These are phyloP conservation scores for Meleagris gallopavo DNA, from an alignment of 2,113 vertebrate species.

Conservation along the genomic window DNA sequence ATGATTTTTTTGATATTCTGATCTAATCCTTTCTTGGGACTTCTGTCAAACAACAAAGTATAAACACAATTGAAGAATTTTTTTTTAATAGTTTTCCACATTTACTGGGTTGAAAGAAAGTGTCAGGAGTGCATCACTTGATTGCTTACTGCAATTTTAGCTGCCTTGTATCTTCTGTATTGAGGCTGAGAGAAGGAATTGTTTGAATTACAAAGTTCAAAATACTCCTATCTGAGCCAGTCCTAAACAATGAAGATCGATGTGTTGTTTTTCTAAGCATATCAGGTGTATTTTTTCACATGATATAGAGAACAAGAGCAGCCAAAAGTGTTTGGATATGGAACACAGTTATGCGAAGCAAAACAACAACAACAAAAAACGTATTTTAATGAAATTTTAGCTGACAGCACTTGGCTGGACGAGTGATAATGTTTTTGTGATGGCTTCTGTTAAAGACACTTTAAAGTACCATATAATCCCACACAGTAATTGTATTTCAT, in stretches of 20 bases:
- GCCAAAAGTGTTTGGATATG: background rate
- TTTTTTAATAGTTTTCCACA: background rate
- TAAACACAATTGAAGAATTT: background rate
- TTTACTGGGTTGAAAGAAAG: background rate
- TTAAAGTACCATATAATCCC: conserved; percentile 52
- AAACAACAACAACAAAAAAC: background rate
- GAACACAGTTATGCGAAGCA: background rate
- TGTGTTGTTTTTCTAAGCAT: background rate
- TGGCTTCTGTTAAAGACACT: background rate
- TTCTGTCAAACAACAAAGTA: background rate
- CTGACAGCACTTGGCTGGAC: background rate
- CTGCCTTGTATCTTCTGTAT: background rate
- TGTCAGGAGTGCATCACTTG: background rate
- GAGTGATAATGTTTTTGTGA: background rate
- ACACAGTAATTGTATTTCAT: conserved; percentile 35
- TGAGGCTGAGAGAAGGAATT: background rate
- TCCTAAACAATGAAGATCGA: background rate
- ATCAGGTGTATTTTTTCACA: background rate
- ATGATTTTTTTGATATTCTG: background rate
- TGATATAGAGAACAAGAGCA: background rate
- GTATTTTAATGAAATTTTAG: background rate
- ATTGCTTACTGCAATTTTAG: background rate
- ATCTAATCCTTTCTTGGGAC: background rate
- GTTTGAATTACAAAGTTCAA: background rate
- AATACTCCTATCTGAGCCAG: background rate